These are phyloP conservation scores for Amphiprion percula DNA, from an alignment of 2,113 vertebrate species.

Conservation along the genomic window DNA sequence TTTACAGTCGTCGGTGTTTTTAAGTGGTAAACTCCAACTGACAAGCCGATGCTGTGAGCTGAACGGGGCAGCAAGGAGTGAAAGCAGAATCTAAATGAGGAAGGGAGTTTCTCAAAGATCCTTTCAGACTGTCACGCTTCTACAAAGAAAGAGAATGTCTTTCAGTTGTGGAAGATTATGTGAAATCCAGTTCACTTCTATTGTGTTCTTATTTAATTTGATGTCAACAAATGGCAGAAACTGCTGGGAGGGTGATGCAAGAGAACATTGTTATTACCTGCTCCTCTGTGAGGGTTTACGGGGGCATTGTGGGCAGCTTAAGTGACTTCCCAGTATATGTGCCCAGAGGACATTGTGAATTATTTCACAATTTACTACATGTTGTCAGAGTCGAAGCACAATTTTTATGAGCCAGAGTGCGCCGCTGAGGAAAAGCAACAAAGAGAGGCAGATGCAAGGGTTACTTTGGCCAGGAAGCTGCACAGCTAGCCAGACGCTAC, in stretches of 20 bases:
- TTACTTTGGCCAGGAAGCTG: constrained; percentile 16
- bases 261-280: constrained; percentile 12
- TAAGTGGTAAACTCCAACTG: constrained; percentile 47
- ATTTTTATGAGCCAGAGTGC: constrained; percentile 32
- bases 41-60: constrained; percentile 24
- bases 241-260: constrained; percentile 26
- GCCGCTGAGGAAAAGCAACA: constrained; percentile 22
- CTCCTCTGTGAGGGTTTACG: constrained; percentile 25
- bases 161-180: constrained; percentile 17
- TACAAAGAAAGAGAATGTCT: constrained; percentile 10
- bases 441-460: constrained; percentile 36
- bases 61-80: constrained; percentile 2
- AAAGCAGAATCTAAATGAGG: constrained; percentile 29
- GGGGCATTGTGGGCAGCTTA: constrained; percentile 25
- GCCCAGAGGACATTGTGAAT: constrained; percentile 41
- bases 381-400: constrained; percentile 29
- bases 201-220: neutral
- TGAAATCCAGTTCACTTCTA: constrained; percentile 10
- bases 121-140: neutral
- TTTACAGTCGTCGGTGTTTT: constrained; percentile 54
- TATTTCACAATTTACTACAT: constrained; percentile 43
- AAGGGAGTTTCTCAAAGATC: neutral
- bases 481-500: constrained; percentile 39
- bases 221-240: neutral
- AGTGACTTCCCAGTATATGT: constrained; percentile 31